Percentiles rank a stretch among this genome's conserved stretches.
Evolutionary conservation across 1,140 invertebrate genomes (phyloP).

Genomic region (Atopsyche davidsoni): DNA sequence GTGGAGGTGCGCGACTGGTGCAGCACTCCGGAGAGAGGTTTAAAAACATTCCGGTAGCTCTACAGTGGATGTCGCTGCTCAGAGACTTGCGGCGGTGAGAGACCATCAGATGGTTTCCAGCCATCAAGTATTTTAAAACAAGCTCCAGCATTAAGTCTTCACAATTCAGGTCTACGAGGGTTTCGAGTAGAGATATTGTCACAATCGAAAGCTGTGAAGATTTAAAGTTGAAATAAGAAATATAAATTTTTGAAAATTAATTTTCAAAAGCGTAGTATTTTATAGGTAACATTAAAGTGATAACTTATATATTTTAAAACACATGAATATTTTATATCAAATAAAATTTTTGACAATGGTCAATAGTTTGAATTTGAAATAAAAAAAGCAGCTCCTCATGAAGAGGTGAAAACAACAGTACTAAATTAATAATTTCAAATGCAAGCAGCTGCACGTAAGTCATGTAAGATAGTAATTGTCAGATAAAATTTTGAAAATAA

Average conservation of each 20-base stretch:
- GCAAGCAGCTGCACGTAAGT: background rate
- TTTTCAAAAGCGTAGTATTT: no score
- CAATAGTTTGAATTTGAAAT: no score
- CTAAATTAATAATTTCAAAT: background rate
- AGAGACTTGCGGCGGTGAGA: conserved; percentile 65
- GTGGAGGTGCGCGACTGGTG: conserved; percentile 29
- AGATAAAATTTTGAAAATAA: no score
- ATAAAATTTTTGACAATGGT: no score
- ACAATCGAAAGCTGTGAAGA: conserved; percentile 77
- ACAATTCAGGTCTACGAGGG: conserved; percentile 85
- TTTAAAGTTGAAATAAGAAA: conserved; percentile 3
- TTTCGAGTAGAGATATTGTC: conserved; percentile 85
- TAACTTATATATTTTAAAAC: no score
- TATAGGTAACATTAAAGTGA: no score
- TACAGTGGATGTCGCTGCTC: conserved; percentile 74
- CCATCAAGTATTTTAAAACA: conserved; percentile 79
- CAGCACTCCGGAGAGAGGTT: conserved; percentile 67
- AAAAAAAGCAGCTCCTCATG: no score
- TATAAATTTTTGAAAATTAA: conserved; percentile 16
- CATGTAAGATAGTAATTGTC: background rate
- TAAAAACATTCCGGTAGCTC: conserved; percentile 78
- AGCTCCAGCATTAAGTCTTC: conserved; percentile 96
- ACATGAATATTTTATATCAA: no score
- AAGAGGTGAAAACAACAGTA: no score
- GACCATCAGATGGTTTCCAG: conserved; percentile 86